phyloP scores from a whole-genome alignment of 2,797 vertebrate genomes.

The Propithecus deckenii region DNA sequence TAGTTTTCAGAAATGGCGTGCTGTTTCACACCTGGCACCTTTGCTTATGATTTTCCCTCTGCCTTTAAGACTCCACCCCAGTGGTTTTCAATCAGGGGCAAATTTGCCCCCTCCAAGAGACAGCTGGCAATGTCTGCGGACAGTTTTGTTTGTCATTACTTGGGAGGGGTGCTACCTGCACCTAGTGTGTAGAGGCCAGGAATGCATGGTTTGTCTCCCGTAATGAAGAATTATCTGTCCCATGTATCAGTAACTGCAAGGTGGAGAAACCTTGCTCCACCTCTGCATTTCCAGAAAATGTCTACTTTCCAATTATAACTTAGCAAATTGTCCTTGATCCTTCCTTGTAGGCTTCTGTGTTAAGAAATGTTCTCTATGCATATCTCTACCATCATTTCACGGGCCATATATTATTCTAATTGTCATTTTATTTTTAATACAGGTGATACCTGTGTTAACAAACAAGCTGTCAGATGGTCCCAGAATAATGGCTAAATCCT shows the following conservation, averaged over 20 bases:
- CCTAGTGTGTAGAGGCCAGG: not conserved
- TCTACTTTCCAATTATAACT: not conserved
- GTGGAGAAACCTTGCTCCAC: not conserved
- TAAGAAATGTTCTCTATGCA: not conserved
- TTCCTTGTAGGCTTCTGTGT: not conserved
- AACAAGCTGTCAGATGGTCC: not conserved
- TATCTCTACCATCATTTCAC: not conserved
- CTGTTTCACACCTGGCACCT: not conserved
- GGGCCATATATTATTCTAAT: not conserved
- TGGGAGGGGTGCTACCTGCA: not conserved
- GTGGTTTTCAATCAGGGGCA: not conserved
- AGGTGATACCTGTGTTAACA: not conserved
- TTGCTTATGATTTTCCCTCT: not conserved
- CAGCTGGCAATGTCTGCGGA: not conserved
- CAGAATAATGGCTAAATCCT: not conserved
- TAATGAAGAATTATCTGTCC: not conserved
- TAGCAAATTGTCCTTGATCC: not conserved
- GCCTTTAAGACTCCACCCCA: not conserved
- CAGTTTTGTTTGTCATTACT: not conserved
- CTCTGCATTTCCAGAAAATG: not conserved
- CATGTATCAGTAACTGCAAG: not conserved
- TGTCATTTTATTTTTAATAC: constrained; percentile 14
- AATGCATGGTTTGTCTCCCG: not conserved
- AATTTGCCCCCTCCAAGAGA: not conserved
- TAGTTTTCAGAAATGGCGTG: not conserved